phyloP scores from a whole-genome alignment of 2,113 vertebrate genomes.

The Seriola quinqueradiata region DNA sequence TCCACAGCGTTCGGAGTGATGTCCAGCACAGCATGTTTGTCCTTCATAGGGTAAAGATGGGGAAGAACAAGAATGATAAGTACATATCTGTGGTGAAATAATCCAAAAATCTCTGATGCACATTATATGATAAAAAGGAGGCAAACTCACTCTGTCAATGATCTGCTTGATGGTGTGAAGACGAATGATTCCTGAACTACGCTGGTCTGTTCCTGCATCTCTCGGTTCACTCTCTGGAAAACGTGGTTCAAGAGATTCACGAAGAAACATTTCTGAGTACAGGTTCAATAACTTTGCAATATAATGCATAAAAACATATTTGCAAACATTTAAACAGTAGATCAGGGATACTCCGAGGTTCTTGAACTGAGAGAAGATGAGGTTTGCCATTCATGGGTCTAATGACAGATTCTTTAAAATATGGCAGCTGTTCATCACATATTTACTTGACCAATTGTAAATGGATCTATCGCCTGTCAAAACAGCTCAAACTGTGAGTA shows the following conservation, averaged over 20 bases:
- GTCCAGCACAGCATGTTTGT: conserved; percentile 97
- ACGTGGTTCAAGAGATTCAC: neutral
- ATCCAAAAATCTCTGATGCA: neutral
- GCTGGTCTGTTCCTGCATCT: conserved; percentile 97
- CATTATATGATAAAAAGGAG: neutral
- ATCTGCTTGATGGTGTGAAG: conserved; percentile 99
- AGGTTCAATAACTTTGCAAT: neutral
- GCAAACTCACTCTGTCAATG: conserved; percentile 93
- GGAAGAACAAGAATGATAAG: neutral
- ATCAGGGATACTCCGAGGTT: too few relatives aligned
- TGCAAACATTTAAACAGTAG: too few relatives aligned
- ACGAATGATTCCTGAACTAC: conserved; percentile 98
- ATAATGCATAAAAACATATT: conserved; percentile 22
- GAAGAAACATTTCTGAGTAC: neutral
- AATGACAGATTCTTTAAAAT: too few relatives aligned
- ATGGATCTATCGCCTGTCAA: too few relatives aligned
- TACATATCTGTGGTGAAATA: neutral
- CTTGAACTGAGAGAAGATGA: too few relatives aligned
- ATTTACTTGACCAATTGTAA: too few relatives aligned
- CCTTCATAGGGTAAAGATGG: conserved; percentile 81
- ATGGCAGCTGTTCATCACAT: too few relatives aligned
- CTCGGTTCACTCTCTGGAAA: conserved; percentile 95
- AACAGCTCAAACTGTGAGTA: too few relatives aligned
- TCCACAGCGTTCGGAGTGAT: conserved; percentile 99
- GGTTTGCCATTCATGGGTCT: too few relatives aligned